Evolutionary conservation across 1,140 invertebrate species (phyloP).

Genomic region (Cotesia chilonis): DNA sequence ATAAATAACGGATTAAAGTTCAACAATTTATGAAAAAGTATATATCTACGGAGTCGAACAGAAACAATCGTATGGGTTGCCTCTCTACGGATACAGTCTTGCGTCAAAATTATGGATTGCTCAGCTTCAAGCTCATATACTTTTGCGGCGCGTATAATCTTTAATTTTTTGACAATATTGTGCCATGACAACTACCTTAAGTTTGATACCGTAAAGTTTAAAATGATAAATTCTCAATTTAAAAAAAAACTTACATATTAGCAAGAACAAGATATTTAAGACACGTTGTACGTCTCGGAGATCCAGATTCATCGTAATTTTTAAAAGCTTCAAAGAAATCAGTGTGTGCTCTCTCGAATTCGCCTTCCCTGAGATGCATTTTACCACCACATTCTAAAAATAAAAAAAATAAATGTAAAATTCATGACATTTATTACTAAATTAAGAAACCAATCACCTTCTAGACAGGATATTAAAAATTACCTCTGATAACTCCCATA

Average conservation of each 20-base stretch:
- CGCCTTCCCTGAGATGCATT: conserved; percentile 98
- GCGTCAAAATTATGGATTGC: too few relatives aligned
- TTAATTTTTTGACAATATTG: too few relatives aligned
- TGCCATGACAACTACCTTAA: too few relatives aligned
- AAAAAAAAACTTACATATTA: conserved; percentile 80
- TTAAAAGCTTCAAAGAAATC: conserved; percentile 99
- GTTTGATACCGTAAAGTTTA: too few relatives aligned
- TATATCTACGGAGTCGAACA: too few relatives aligned
- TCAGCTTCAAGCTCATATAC: too few relatives aligned
- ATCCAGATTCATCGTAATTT: conserved; percentile 99
- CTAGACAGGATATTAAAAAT: conserved; percentile 35
- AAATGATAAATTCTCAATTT: neutral
- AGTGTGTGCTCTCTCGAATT: conserved; percentile 98
- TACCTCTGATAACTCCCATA: conserved; percentile 98
- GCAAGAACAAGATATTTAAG: conserved; percentile 98
- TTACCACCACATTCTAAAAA: conserved; percentile 96
- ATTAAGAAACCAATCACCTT: conserved; percentile 8
- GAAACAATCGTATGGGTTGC: too few relatives aligned
- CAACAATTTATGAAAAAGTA: too few relatives aligned
- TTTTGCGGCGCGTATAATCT: too few relatives aligned
- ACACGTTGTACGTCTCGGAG: conserved; percentile 94
- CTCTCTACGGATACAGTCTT: too few relatives aligned
- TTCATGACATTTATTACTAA: neutral
- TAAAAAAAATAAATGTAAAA: neutral
- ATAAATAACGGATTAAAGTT: too few relatives aligned